Conservation (phyloP, 37 sponge, comb jelly and placozoan species). For the Spongilla lacustris region DNA sequence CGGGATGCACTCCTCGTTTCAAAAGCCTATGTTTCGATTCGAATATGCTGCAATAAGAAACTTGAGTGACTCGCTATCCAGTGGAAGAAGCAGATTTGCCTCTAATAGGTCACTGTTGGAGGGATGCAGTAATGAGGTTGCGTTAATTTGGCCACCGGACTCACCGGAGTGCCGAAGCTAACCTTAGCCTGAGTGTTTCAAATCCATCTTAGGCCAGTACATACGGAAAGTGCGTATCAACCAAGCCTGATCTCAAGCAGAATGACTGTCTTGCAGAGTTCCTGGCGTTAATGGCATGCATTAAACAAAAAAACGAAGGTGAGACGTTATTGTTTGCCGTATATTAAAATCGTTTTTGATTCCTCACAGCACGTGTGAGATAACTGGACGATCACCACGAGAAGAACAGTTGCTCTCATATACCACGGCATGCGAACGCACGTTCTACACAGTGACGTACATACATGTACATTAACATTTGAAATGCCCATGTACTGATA, state of each 20-base stretch:
- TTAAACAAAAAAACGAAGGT: neutral
- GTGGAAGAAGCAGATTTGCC: slow-evolving; percentile 2
- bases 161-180: neutral
- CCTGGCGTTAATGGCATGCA: slow-evolving; percentile 37
- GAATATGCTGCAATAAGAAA: neutral
- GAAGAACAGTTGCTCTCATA: too few species aligned
- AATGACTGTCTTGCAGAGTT: slow-evolving; percentile 60
- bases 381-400: too few species aligned
- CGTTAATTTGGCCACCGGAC: neutral
- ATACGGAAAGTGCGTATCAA: slow-evolving; percentile 50
- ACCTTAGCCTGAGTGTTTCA: neutral
- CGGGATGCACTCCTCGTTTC: neutral
- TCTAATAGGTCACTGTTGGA: neutral
- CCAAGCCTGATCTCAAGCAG: slow-evolving; percentile 36
- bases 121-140: slow-evolving; percentile 13
- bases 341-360: too few species aligned
- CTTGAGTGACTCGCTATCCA: neutral
- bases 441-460: too few species aligned
- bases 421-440: too few species aligned
- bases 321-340: neutral
- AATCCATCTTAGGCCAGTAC: slow-evolving; percentile 10
- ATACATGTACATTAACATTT: too few species aligned
- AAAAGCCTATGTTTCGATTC: neutral
- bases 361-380: neutral
- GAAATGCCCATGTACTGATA: too few species aligned